phyloP scores from a whole-genome alignment of 2,113 vertebrate species.

The Sisor rabdophorus region DNA sequence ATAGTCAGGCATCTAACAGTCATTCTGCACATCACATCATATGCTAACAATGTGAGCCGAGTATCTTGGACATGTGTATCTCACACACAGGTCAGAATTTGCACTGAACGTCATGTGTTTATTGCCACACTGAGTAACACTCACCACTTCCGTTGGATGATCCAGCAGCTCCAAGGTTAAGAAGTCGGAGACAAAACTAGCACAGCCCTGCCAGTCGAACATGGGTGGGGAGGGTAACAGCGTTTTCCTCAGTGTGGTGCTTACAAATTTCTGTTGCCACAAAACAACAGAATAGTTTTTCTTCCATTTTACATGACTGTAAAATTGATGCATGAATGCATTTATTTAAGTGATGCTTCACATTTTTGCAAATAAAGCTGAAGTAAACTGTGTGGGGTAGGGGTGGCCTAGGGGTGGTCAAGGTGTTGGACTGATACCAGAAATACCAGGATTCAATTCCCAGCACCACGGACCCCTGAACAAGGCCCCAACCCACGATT shows the following conservation, averaged over 20 bases:
- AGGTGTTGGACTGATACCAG: too few species aligned
- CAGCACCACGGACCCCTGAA: too few species aligned
- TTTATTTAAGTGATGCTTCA: too few species aligned
- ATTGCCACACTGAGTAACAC: background rate
- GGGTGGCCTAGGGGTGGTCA: too few species aligned
- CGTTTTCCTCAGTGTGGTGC: constrained; percentile 77
- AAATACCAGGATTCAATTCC: too few species aligned
- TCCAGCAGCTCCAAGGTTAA: constrained; percentile 76
- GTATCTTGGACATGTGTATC: background rate
- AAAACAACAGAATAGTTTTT: background rate
- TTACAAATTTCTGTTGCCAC: constrained; percentile 84
- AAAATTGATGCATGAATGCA: too few species aligned
- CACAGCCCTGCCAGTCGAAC: constrained; percentile 78
- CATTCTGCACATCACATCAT: background rate
- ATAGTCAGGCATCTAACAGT: background rate
- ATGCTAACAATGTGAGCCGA: background rate
- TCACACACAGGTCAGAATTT: background rate
- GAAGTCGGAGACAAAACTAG: constrained; percentile 79
- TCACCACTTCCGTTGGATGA: constrained; percentile 71
- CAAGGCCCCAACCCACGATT: too few species aligned
- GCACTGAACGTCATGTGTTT: background rate
- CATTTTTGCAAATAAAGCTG: too few species aligned
- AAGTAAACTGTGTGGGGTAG: too few species aligned
- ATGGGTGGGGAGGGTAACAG: constrained; percentile 69
- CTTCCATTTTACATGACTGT: too few species aligned